Evolutionary conservation across 2,888 invertebrate genomes (phyloP), one percentile per base, ranked within the genome.

Genomic region (Luffia ferchaultella): DNA sequence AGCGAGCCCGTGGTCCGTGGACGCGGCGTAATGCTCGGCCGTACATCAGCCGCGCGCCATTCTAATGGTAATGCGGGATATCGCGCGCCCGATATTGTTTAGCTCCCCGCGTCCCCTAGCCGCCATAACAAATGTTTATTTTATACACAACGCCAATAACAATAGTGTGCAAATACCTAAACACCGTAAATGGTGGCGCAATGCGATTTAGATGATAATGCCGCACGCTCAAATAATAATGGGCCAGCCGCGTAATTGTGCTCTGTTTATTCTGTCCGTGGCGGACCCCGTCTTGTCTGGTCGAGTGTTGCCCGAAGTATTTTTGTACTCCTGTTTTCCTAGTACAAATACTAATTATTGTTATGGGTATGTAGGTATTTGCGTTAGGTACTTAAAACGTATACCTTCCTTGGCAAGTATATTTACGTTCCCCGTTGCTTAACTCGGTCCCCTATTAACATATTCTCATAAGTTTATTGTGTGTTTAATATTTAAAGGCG

Each of bases 91-190:
- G 49, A 45, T 46, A 47, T 45, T 46, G 48, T 50, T 50, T 43
- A 20, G 44, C 45, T 20, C 45, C 46, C 46, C 46, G 42, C 52
- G 48, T 46, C 64, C 75, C 71, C 70, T 46, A 46, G 67, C 67
- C 64, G 68, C 73, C 68, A 73, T 82, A 83, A 83, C 82, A 80
- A 83, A 83, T 83, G 83, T 83, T 82, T 80, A 82, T 83, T 82
- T 83, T 83, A 83, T 83, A 82, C 83, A 79, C 82, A 80, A 70
- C 76, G 78, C 76, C 78, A 79, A 79, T 82, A 79, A 83, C 83
- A 83, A 83, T 83, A 83, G 83, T 83, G 74, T 67, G 80, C 76
- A 82, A 82, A 83, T 77, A 83, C 83, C 83, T 82, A 80, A 78
- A 79, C 82, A 75, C 68, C 72, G 71, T 76, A 73, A 76, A 76